Evolutionary conservation across 2,797 vertebrate genomes (phyloP), one percentile per base, ranked within the genome.

Genomic region (Pipistrellus pipistrellus): DNA sequence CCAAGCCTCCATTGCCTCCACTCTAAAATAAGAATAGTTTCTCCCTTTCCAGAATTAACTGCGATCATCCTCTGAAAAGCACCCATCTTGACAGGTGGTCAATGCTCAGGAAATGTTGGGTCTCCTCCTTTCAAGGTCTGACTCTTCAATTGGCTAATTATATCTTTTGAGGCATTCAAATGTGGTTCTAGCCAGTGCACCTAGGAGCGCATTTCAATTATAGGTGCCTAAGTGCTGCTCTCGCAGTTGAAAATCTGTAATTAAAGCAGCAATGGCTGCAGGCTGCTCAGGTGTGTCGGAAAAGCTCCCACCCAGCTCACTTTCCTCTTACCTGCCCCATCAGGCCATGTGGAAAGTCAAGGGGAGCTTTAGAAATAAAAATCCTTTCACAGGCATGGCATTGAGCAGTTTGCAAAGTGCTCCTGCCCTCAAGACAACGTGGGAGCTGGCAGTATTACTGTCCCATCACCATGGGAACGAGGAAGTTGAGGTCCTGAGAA

Each of bases 101-200:
- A 7, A 48, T 51, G 53, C 77, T 73, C 62, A 48, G 83, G 46
- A 82, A 86, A 84, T 53, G 64, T 0, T 83, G 35, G 5, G 27
- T 88, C 44, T 69, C 48, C n/a, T 81, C 55, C 69, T 88, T 78
- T 80, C 46, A 48, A 38, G 32, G 41, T 55, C 48, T 62, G 69
- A 55, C 69, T 73, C 51, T 71, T 82, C 62, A 30, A 6, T 1
- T 30, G 55, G 66, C 59, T 91, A 71, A 62, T 72, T 83, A 55
- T n/a, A 90, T 48, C 53, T 77, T 55, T 59, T 23, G 71, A 92
- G 44, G 48, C 38, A 71, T 84, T 87, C 73, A n/a, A 41, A 92
- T 44, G 69, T 38, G 41, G 25, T 27, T 30, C 27, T 3, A 66
- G 20, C 53, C 18, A 64, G 71, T 38, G 77, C 23, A 14, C 51